Conservation (phyloP, 2,797 vertebrate species). For the Pseudochaenichthys georgianus region DNA sequence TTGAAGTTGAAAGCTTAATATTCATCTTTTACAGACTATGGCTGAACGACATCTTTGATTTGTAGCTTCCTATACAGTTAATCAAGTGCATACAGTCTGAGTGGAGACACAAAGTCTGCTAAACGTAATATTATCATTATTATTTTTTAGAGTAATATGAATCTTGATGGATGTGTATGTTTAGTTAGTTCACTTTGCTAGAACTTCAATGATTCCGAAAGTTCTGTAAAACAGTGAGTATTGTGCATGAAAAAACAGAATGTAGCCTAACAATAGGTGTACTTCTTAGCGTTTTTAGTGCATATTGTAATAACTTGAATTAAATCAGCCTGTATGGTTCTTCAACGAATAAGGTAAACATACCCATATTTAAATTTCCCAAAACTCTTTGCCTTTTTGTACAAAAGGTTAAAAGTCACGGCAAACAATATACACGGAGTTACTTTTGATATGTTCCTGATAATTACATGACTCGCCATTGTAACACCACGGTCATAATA, state of each 20-base stretch:
- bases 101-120: neutral
- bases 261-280: neutral
- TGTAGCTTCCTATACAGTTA: neutral
- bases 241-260: slow-evolving; percentile 2
- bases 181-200: too few species aligned
- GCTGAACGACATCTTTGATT: neutral
- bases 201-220: slow-evolving; percentile 8
- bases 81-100: neutral
- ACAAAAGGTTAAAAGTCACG: neutral
- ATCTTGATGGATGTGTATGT: neutral
- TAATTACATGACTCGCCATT: neutral
- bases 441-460: neutral
- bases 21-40: neutral
- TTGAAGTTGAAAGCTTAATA: neutral
- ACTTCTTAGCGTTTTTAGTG: neutral
- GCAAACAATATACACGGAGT: neutral
- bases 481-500: neutral
- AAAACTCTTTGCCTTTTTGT: neutral
- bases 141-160: neutral
- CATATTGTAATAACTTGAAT: neutral
- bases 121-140: neutral
- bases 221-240: neutral
- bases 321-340: slow-evolving; percentile 1
- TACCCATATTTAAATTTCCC: neutral
- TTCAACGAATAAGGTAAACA: neutral